Evolutionary conservation across 1,140 invertebrate genomes (phyloP).

Genomic region (Trichonephila clavata): DNA sequence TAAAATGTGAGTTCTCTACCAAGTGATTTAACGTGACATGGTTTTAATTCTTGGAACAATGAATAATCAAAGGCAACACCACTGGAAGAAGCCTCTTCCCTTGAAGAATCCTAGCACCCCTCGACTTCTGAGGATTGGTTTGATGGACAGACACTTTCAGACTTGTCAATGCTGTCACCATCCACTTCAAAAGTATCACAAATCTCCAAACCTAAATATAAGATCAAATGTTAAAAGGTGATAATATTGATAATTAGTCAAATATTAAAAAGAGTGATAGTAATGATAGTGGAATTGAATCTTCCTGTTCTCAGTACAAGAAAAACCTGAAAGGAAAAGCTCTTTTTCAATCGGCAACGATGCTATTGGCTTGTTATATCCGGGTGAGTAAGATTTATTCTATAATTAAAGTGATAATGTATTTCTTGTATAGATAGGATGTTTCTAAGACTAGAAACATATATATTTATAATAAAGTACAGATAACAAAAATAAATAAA

Average conservation of each 20-base stretch:
- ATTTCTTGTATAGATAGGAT: no score
- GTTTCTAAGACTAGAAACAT: no score
- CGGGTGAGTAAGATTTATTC: background rate
- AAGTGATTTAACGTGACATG: background rate
- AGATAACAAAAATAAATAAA: no score
- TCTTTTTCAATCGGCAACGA: constrained; percentile 28
- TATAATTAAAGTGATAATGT: no score
- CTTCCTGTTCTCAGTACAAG: background rate
- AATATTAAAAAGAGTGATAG: constrained; percentile 35
- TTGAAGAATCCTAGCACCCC: constrained; percentile 8
- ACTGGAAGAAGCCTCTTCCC: background rate
- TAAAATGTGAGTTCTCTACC: no score
- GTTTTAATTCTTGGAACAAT: background rate
- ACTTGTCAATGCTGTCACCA: background rate
- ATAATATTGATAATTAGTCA: no score
- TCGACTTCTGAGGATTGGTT: background rate
- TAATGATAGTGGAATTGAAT: constrained; percentile 22
- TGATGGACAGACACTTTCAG: background rate
- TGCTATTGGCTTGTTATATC: constrained; percentile 21
- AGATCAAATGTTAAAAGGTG: no score
- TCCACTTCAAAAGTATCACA: background rate
- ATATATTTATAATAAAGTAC: no score
- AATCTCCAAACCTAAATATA: background rate
- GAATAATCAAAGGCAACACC: background rate
- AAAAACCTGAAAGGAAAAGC: background rate